These are phyloP conservation scores for Stichodactyla helianthus DNA, from an alignment of 64 coral and sea anemone species.

Conservation along the genomic window DNA sequence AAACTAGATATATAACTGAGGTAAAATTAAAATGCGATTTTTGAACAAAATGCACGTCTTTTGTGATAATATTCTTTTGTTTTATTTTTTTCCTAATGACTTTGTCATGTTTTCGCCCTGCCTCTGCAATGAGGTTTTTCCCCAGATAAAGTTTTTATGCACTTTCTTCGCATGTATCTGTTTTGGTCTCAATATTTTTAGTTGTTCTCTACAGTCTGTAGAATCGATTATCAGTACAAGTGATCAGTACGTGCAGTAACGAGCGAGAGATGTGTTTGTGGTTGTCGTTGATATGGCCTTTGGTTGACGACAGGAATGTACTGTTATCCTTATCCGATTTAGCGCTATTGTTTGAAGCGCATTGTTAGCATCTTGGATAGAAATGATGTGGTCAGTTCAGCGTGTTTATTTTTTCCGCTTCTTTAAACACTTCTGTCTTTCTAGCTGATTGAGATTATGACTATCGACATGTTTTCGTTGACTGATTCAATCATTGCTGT, in stretches of 20 bases:
- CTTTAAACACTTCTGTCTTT: neutral
- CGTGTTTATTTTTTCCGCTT: neutral
- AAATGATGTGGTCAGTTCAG: neutral
- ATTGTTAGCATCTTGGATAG: neutral
- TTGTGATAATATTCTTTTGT: no score
- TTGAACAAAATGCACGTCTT: no score
- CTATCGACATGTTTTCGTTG: neutral
- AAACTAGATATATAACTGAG: no score
- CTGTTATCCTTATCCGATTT: neutral
- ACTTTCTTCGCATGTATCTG: neutral
- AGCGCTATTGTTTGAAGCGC: neutral
- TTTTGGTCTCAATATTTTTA: neutral
- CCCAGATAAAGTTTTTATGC: no score
- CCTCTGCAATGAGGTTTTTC: no score
- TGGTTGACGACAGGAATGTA: neutral
- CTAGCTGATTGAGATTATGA: neutral
- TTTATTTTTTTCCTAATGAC: no score
- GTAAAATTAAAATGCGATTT: no score
- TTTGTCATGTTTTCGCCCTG: no score
- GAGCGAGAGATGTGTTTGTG: neutral
- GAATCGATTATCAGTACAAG: constrained; percentile 1
- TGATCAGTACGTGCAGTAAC: constrained; percentile 11
- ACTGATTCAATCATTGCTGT: neutral
- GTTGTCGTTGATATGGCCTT: neutral
- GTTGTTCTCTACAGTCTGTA: neutral